Evolutionary conservation across 2,797 vertebrate genomes (phyloP), one percentile per base, ranked within the genome.

Genomic region (Hypotaenidia philippensis): DNA sequence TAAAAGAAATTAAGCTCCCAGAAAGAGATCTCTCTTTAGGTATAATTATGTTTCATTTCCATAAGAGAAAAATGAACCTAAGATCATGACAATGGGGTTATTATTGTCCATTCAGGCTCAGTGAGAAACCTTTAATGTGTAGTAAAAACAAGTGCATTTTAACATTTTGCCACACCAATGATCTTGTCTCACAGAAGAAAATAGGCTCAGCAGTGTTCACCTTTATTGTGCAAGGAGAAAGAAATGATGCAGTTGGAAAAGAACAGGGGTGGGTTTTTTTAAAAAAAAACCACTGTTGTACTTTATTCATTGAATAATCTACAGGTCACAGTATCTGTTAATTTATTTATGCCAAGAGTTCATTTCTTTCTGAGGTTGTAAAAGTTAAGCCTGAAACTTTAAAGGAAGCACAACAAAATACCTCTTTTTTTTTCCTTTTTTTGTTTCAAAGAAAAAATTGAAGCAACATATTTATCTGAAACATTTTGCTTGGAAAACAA

Each of bases 41-140:
- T 96, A 89, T 96, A 91, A 97, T 97, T 97, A 88, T 78, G 75
- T 81, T 97, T 74, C 69, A 92, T 96, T 97, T 97, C 94, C 79
- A n/a, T 91, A 93, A 85, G 59, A 97, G 80, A 80, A 97, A 97
- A 96, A 96, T 90, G 94, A 96, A 97, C 65, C 79, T 96, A 93
- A 97, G 91, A 92, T 97, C 93, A 93, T 87, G 93, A 94, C 93
- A 91, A 90, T 68, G 80, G 50, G 59, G 82, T 96, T 97, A 88
- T 94, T 96, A 78, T 92, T 83, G 89, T 96, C 97, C 96, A 92
- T 94, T 96, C 74, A 84, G 76, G 32, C 91, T 97, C 94, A 89
- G 65, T 93, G 93, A 94, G 78, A 78, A 92, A 93, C 86, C 77
- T 97, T 93, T 78, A 44, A 83, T 88, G 57, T 86, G 44, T 87